A percentile compares a stretch with the other conserved stretches of the same genome.
Conservation (phyloP, 2,113 vertebrate species). For the Arizona elegans region DNA sequence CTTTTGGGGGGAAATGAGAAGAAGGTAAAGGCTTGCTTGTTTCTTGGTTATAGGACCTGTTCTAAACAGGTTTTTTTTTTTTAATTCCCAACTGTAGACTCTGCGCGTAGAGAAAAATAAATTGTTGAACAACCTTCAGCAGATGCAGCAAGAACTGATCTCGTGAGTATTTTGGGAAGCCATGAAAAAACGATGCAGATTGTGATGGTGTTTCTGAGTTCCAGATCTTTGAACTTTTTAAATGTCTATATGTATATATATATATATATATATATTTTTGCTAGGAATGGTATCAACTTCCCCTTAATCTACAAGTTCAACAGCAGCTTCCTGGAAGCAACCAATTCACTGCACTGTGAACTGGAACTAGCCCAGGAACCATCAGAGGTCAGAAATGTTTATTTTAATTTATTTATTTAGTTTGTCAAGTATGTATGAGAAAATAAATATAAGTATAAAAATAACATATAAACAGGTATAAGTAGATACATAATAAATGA, state of each 20-base stretch:
- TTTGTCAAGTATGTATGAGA: too few relatives aligned
- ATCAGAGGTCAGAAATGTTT: constrained; percentile 71
- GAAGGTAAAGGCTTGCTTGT: background rate
- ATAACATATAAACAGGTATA: too few relatives aligned
- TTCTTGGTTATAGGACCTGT: background rate
- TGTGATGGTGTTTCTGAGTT: background rate
- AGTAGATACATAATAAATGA: too few relatives aligned
- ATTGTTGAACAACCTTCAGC: constrained; percentile 77
- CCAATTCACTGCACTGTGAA: constrained; percentile 76
- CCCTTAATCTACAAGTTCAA: constrained; percentile 68
- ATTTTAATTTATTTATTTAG: too few relatives aligned
- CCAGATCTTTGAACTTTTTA: background rate
- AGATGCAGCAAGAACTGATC: constrained; percentile 80
- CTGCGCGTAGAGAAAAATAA: constrained; percentile 79
- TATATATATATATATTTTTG: background rate
- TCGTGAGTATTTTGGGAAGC: constrained; percentile 65
- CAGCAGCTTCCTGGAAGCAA: constrained; percentile 59
- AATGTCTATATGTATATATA: background rate
- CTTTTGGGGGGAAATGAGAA: background rate
- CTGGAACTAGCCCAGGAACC: constrained; percentile 81
- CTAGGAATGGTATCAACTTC: constrained; percentile 65
- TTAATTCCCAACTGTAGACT: constrained; percentile 45
- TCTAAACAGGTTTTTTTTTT: background rate
- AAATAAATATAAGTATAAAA: too few relatives aligned
- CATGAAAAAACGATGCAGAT: background rate